phyloP scores from a whole-genome alignment of 2,888 invertebrate species.

The Caenorhabditis becei region DNA sequence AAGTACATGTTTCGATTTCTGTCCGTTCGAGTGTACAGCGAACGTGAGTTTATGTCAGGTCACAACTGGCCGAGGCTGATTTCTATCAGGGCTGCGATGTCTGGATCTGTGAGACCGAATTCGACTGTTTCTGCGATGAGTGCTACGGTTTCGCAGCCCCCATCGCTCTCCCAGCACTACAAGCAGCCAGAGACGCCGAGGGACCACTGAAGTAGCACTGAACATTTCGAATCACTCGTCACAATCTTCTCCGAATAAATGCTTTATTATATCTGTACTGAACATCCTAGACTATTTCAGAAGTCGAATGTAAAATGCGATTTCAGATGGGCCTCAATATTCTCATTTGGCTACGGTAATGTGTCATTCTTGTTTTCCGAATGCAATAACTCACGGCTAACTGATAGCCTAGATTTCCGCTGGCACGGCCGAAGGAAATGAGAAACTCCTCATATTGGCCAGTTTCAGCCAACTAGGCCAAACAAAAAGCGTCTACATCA shows the following conservation, averaged over 20 bases:
- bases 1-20: conserved; percentile 24
- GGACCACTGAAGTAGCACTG: not conserved
- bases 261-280: not conserved
- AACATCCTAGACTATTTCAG: not conserved
- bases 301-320: not conserved
- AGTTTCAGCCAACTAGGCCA: conserved; percentile 9
- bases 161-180: conserved; percentile 7
- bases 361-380: conserved; percentile 12
- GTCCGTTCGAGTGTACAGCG: conserved; percentile 18
- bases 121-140: conserved; percentile 43
- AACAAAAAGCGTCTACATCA: conserved; percentile 14
- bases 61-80: not conserved
- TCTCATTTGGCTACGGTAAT: not conserved
- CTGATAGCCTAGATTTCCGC: conserved; percentile 30
- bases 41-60: conserved; percentile 5
- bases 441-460: conserved; percentile 12
- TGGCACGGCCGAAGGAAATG: conserved; percentile 18
- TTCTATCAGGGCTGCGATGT: conserved; percentile 29
- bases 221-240: not conserved
- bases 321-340: not conserved
- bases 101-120: conserved; percentile 33
- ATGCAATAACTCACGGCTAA: not conserved
- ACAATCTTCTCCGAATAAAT: not conserved
- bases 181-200: not conserved
- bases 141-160: conserved; percentile 23